Conservation (phyloP, 2,888 invertebrate species). For the Trilocha varians region DNA sequence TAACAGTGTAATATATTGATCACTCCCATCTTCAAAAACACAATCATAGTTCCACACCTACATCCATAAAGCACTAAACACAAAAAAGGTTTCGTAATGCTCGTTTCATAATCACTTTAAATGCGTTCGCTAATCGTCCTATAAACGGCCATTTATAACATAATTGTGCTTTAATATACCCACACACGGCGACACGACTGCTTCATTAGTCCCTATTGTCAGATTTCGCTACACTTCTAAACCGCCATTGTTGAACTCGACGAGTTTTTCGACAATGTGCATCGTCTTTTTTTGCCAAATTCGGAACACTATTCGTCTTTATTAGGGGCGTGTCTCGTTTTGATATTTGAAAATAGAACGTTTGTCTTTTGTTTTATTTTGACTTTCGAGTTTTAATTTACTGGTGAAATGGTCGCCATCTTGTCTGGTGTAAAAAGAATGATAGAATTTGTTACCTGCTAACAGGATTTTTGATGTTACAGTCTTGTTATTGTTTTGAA, state of each 20-base stretch:
- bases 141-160: slow-evolving; percentile 59
- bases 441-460: too few species aligned
- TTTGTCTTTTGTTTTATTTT: slow-evolving; percentile 10
- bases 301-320: slow-evolving; percentile 6
- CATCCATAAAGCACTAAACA: slow-evolving; percentile 12
- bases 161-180: slow-evolving; percentile 64
- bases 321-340: slow-evolving; percentile 4
- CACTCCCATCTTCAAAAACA: too few species aligned
- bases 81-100: slow-evolving; percentile 26
- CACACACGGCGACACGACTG: slow-evolving; percentile 42
- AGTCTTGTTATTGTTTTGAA: too few species aligned
- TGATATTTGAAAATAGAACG: slow-evolving; percentile 13
- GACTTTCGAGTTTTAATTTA: too few species aligned
- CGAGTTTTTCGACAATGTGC: neutral
- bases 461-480: too few species aligned
- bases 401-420: too few species aligned
- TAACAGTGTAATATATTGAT: too few species aligned
- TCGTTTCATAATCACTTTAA: slow-evolving; percentile 29
- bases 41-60: neutral
- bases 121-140: slow-evolving; percentile 48
- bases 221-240: slow-evolving; percentile 49
- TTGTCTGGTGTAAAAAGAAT: too few species aligned
- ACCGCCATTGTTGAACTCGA: slow-evolving; percentile 31
- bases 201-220: slow-evolving; percentile 43
- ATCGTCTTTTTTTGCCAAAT: slow-evolving; percentile 16